phyloP scores from a whole-genome alignment of 2,113 vertebrate species.

The Prunella fulvescens region DNA sequence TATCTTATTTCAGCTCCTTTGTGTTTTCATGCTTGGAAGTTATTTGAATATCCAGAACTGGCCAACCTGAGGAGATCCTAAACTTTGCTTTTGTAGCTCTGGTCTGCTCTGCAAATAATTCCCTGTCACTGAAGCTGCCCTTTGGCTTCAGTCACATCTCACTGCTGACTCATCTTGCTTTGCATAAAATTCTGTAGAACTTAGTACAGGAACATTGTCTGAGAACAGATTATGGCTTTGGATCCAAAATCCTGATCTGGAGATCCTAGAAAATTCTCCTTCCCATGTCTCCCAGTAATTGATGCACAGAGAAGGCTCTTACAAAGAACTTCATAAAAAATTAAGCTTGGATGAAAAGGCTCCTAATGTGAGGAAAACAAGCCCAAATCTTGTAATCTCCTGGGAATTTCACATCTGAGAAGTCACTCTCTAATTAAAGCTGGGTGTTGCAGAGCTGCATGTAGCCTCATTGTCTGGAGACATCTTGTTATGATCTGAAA shows the following conservation, averaged over 20 bases:
- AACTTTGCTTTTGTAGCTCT: neutral
- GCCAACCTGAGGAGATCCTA: neutral
- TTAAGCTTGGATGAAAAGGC: neutral
- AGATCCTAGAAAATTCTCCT: neutral
- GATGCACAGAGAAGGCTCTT: neutral
- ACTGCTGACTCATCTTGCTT: neutral
- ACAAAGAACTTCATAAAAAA: neutral
- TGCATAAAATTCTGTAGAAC: neutral
- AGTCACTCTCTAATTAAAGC: slow-evolving; percentile 7
- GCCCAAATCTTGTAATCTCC: neutral
- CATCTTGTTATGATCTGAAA: slow-evolving; percentile 28
- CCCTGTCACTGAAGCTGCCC: neutral
- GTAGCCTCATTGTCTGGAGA: slow-evolving; percentile 11
- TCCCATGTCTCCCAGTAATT: neutral
- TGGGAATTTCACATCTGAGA: slow-evolving; percentile 7
- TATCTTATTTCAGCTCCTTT: neutral
- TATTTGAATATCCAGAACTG: neutral
- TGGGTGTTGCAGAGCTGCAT: neutral
- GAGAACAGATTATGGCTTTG: neutral
- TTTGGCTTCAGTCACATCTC: neutral
- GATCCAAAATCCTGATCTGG: neutral
- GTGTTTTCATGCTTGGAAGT: neutral
- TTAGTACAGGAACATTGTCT: neutral
- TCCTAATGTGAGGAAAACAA: neutral
- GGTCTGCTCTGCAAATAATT: neutral